Evolutionary conservation across 2,113 vertebrate genomes (phyloP), one percentile per base, ranked within the genome.

Genomic region (Girardinichthys multiradiatus): DNA sequence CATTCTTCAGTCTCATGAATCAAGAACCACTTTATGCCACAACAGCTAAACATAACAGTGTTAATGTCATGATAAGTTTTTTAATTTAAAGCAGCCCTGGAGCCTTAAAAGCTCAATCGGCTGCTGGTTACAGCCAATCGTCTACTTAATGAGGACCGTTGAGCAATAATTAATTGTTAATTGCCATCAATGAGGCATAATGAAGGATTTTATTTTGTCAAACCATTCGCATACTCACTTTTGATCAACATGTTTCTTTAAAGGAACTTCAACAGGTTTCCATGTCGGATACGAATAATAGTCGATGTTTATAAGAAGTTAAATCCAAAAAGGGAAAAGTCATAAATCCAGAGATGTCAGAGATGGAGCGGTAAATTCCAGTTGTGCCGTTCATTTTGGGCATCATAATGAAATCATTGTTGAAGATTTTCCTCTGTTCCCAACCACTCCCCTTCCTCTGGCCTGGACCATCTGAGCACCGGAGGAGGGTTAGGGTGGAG

Each of bases 201-300:
- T 54, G 48, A 54, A 54, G 24, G 48, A 54, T 54, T 54, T 24
- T 54, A n/a, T 54, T 6, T 54, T 8, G 21, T n/a, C 24, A 7
- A 9, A 24, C 10, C 21, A 4, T 4, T 66, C 33, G 26, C 24
- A 33, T 82, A 94, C 94, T 94, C 90, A 94, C 94, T 94, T 82
- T 90, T 91, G 69, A 93, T 90, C 77, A 94, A 84, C 94, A 94
- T 89, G 12, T 86, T 71, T 70, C 24, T 54, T 54, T 54, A 21
- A 57, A 77, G 26, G 35, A 62, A 59, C n/a, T 67, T 88, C 42
- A 87, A 15, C 42, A 85, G 57, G 87, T 63, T 27, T 73, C 79
- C 81, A 86, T 86, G 13, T 79, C 58, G 19, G 0, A 72, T 21
- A 6, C n/a, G 21, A 2, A 30, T 1, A 19, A 66, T 65, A 54